phyloP scores from a whole-genome alignment of 2,888 invertebrate genomes.

The Hermodice carunculata region DNA sequence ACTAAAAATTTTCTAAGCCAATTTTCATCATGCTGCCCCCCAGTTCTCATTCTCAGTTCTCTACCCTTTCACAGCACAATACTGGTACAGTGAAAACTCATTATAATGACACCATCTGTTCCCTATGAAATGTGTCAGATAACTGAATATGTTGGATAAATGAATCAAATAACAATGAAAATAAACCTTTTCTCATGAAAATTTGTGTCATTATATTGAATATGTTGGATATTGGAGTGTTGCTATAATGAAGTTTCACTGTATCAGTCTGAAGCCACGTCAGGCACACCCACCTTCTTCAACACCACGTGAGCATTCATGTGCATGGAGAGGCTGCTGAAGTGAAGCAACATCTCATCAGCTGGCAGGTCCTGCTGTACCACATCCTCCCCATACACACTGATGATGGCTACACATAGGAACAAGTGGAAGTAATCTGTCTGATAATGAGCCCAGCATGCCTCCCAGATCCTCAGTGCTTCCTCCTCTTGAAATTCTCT shows the following conservation, averaged over 20 bases:
- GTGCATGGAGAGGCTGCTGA: conserved; percentile 96
- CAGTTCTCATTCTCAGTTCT: background rate
- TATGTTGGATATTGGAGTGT: too few species aligned
- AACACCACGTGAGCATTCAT: conserved; percentile 94
- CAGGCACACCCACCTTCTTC: conserved; percentile 78
- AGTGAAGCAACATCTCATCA: conserved; percentile 95
- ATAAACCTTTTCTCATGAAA: too few species aligned
- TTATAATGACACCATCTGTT: too few species aligned
- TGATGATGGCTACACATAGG: conserved; percentile 91
- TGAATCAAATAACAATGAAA: too few species aligned
- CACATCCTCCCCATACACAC: conserved; percentile 87
- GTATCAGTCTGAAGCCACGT: background rate
- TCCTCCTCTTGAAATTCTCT: conserved; percentile 90
- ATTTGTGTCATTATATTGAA: too few species aligned
- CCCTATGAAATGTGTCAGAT: too few species aligned
- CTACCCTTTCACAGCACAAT: background rate
- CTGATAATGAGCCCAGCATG: conserved; percentile 97
- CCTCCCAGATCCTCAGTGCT: conserved; percentile 94
- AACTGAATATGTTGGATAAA: too few species aligned
- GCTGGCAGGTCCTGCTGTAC: conserved; percentile 91
- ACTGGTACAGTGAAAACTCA: too few species aligned
- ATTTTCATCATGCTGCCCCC: too few species aligned
- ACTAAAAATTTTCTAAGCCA: too few species aligned
- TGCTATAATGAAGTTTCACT: too few species aligned
- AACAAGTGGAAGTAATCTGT: conserved; percentile 97